Conservation (phyloP, 2,113 vertebrate genomes). For the Trachemys scripta region DNA sequence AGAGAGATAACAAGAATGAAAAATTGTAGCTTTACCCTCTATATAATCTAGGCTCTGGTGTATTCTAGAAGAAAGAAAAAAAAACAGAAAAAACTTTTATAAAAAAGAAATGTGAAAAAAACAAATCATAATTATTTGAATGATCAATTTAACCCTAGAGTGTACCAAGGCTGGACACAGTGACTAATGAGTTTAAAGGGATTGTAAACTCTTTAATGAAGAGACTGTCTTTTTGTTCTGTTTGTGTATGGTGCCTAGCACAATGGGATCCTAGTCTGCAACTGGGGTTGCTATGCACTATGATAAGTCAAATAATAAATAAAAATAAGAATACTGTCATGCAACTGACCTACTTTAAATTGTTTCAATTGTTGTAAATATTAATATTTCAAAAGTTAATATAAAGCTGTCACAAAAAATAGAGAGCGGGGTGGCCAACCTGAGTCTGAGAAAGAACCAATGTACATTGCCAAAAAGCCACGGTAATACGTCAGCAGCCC, state of each 20-base stretch:
- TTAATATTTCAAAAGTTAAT: not conserved
- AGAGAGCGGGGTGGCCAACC: not conserved
- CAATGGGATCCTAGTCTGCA: not conserved
- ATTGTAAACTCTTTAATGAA: not conserved
- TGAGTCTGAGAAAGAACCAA: too few species aligned
- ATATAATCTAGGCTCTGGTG: constrained; percentile 80
- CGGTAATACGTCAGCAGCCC: too few species aligned
- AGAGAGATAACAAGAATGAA: constrained; percentile 79
- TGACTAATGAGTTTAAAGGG: not conserved
- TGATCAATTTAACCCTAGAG: not conserved
- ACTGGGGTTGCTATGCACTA: not conserved
- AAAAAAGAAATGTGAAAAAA: constrained; percentile 5
- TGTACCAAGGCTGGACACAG: not conserved
- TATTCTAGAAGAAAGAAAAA: constrained; percentile 75
- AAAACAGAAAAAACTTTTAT: constrained; percentile 1
- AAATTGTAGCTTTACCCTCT: constrained; percentile 80
- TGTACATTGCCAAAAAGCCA: too few species aligned
- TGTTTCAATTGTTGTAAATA: not conserved
- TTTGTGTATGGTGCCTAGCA: not conserved
- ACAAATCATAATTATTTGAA: fast-evolving
- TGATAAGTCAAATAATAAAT: too few species aligned
- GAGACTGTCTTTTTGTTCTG: not conserved
- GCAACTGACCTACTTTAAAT: fast-evolving
- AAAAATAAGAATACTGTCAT: not conserved
- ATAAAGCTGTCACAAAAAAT: not conserved